Percentiles rank a stretch among this genome's conserved stretches.
Conservation (phyloP, 2,113 vertebrate genomes). For the Gasterosteus nipponicus region DNA sequence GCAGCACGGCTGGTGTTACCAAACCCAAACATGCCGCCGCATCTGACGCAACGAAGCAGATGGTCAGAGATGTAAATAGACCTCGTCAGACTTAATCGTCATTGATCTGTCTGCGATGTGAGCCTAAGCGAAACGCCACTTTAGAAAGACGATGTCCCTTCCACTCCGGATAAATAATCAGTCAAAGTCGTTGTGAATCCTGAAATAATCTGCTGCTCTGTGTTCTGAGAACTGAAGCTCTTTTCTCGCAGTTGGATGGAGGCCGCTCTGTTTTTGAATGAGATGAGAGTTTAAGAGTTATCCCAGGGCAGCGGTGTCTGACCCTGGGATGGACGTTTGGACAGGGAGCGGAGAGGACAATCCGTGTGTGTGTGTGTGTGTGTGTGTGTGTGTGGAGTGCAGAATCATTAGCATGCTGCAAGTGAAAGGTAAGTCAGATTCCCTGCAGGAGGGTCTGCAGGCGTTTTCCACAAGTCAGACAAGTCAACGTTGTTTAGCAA, state of each 20-base stretch:
- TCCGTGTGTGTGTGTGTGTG: not conserved
- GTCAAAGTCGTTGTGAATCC: not conserved
- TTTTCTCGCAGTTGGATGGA: slow-evolving; percentile 23
- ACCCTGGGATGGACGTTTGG: slow-evolving; percentile 63
- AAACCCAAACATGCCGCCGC: slow-evolving; percentile 52
- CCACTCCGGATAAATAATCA: slow-evolving; percentile 3
- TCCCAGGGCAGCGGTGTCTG: slow-evolving; percentile 44
- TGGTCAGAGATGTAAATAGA: slow-evolving; percentile 56
- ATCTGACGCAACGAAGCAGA: slow-evolving; percentile 63
- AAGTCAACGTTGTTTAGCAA: slow-evolving; percentile 18
- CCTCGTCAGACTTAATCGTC: slow-evolving; percentile 34
- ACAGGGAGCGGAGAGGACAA: slow-evolving; percentile 28
- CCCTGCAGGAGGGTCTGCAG: slow-evolving; percentile 39
- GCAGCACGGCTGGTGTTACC: slow-evolving; percentile 45
- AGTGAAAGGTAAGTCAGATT: slow-evolving; percentile 64
- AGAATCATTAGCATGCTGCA: slow-evolving; percentile 54
- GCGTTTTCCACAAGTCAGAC: slow-evolving; percentile 17
- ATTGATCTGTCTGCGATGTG: slow-evolving; percentile 28
- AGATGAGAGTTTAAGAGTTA: slow-evolving; percentile 39
- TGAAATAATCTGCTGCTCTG: not conserved
- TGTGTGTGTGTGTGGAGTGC: not conserved
- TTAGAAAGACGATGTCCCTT: slow-evolving; percentile 2
- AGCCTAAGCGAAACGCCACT: slow-evolving; percentile 27
- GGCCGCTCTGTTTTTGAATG: slow-evolving; percentile 58
- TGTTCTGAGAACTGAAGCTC: slow-evolving; percentile 14